Percentiles rank a stretch among this genome's conserved stretches.
Conservation (phyloP, 2,797 vertebrate genomes). For the Ctenopoma kingsleyae region DNA sequence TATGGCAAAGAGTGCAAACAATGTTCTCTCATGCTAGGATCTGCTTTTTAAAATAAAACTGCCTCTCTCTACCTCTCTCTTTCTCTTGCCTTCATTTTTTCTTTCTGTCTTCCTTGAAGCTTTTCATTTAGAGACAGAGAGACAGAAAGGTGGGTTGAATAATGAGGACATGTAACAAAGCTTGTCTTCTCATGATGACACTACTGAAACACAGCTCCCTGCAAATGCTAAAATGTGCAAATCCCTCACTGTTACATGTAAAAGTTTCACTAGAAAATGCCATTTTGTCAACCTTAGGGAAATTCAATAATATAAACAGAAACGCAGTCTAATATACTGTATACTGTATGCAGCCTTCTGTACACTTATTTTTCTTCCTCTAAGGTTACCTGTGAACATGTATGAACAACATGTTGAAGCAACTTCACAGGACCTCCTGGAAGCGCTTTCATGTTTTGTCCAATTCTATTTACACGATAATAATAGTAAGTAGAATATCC, state of each 20-base stretch:
- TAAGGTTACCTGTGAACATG: too few relatives aligned
- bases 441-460: neutral
- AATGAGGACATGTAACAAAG: conserved; percentile 71
- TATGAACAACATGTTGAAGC: too few relatives aligned
- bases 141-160: conserved; percentile 59
- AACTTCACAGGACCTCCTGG: neutral
- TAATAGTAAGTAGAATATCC: neutral
- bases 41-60: conserved; percentile 38
- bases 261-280: conserved; percentile 19
- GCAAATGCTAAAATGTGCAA: conserved; percentile 52
- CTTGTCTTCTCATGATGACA: conserved; percentile 61
- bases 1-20: conserved; percentile 73
- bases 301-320: neutral
- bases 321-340: neutral
- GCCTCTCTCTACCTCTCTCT: conserved; percentile 41
- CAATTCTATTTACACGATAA: neutral
- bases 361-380: too few relatives aligned
- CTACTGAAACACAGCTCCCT: conserved; percentile 43
- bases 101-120: conserved; percentile 74
- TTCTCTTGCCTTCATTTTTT: conserved; percentile 51
- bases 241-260: conserved; percentile 36
- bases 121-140: conserved; percentile 70
- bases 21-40: conserved; percentile 71
- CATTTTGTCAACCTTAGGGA: conserved; percentile 32
- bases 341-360: neutral